Conservation (phyloP, 2,797 vertebrate genomes). For the Rhinichthys osculus region DNA sequence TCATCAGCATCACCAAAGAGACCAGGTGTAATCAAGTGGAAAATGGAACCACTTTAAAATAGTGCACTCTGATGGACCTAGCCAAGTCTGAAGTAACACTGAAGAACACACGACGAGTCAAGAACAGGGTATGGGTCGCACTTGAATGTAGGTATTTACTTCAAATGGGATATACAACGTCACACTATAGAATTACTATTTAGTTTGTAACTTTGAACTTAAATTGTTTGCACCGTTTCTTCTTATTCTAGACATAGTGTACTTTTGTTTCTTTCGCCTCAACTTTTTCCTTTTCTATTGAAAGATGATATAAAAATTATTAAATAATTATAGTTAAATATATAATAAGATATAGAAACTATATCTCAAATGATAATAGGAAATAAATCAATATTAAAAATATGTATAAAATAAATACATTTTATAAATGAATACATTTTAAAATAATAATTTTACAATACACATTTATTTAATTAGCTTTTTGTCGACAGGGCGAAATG, state of each 20-base stretch:
- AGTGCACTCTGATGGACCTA: slow-evolving; percentile 20
- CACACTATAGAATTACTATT: neutral
- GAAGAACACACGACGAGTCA: neutral
- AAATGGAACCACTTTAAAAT: slow-evolving; percentile 43
- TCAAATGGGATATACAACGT: neutral
- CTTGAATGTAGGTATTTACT: neutral
- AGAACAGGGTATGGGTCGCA: neutral
- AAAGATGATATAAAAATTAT: neutral
- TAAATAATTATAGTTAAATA: neutral
- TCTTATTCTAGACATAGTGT: neutral
- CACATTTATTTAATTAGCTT: neutral
- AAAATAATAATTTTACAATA: neutral
- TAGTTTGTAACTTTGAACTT: neutral
- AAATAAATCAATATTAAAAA: neutral
- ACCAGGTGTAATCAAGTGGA: slow-evolving; percentile 42
- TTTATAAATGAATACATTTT: neutral
- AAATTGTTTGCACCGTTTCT: neutral
- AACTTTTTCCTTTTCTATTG: neutral
- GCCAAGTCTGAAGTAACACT: neutral
- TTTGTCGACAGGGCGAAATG: neutral
- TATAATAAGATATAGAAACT: neutral
- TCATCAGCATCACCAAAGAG: slow-evolving; percentile 39
- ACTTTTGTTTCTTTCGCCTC: neutral
- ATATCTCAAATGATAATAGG: neutral
- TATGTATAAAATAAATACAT: neutral